phyloP scores from a whole-genome alignment of 2,888 invertebrate species.

The Himalopsyche kuldschensis region DNA sequence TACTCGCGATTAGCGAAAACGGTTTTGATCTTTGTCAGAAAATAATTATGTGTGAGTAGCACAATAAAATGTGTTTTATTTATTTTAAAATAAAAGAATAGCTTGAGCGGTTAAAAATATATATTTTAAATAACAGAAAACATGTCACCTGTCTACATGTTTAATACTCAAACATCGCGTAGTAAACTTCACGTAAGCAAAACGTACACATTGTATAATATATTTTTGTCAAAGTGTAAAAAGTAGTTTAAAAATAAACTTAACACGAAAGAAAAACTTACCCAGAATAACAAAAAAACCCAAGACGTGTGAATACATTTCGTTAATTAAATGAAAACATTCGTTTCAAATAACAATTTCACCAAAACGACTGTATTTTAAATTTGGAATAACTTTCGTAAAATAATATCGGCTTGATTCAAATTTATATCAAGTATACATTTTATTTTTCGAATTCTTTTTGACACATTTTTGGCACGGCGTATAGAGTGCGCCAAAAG shows the following conservation, averaged over 20 bases:
- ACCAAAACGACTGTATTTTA: not conserved
- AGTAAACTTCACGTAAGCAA: not conserved
- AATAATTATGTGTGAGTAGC: no score
- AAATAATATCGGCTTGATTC: not conserved
- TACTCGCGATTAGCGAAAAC: no score
- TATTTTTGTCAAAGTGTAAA: not conserved
- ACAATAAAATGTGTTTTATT: no score
- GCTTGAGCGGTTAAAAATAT: no score
- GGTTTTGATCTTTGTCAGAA: no score
- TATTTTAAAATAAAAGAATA: no score
- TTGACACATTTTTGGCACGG: not conserved
- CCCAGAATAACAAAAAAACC: slow-evolving; percentile 2
- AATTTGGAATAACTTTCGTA: not conserved
- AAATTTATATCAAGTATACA: not conserved
- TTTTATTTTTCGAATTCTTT: not conserved
- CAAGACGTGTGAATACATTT: not conserved
- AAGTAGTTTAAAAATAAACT: not conserved
- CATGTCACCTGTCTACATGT: not conserved
- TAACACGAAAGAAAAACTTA: not conserved
- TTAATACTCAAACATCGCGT: not conserved
- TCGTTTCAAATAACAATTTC: not conserved
- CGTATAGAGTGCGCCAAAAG: not conserved
- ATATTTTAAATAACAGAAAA: not conserved
- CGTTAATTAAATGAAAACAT: not conserved
- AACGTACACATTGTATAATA: not conserved